Percentiles rank a stretch among this genome's conserved stretches.
phyloP scores from a whole-genome alignment of 1,140 invertebrate genomes.

The Drosophila lacertosa region DNA sequence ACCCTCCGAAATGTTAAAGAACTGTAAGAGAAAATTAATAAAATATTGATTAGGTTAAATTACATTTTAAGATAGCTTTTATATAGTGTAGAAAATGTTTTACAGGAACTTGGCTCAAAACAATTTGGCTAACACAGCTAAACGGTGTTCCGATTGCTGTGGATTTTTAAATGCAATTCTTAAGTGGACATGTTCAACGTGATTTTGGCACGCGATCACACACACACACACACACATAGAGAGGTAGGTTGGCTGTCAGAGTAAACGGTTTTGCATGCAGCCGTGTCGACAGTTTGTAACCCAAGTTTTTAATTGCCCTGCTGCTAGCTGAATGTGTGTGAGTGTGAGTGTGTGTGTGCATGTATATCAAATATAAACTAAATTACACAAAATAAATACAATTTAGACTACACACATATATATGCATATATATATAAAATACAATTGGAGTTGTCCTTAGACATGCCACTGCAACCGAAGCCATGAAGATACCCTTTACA shows the following conservation, averaged over 20 bases:
- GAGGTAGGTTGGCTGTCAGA: constrained; percentile 28
- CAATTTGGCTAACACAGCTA: constrained; percentile 43
- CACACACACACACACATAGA: constrained; percentile 3
- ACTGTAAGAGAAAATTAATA: background rate
- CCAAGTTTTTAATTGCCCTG: constrained; percentile 73
- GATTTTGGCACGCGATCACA: constrained; percentile 46
- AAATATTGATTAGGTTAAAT: background rate
- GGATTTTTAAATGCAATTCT: constrained; percentile 44
- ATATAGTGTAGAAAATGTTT: constrained; percentile 14
- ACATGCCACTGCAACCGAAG: constrained; percentile 64
- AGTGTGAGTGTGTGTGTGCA: constrained; percentile 13
- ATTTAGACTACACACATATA: constrained; percentile 62
- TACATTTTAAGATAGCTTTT: background rate
- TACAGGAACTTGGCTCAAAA: constrained; percentile 18
- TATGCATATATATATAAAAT: constrained; percentile 9
- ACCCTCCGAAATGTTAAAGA: constrained; percentile 1
- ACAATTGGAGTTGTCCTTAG: constrained; percentile 62
- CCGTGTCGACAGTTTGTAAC: constrained; percentile 71
- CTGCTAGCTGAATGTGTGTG: constrained; percentile 30
- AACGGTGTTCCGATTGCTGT: constrained; percentile 45
- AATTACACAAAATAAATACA: constrained; percentile 79
- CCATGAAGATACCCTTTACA: constrained; percentile 6
- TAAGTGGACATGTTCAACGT: constrained; percentile 56
- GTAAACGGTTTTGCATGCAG: constrained; percentile 69
- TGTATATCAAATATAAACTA: constrained; percentile 45